Conservation (phyloP, 64 coral and sea anemone species). For the Montipora cactus region DNA sequence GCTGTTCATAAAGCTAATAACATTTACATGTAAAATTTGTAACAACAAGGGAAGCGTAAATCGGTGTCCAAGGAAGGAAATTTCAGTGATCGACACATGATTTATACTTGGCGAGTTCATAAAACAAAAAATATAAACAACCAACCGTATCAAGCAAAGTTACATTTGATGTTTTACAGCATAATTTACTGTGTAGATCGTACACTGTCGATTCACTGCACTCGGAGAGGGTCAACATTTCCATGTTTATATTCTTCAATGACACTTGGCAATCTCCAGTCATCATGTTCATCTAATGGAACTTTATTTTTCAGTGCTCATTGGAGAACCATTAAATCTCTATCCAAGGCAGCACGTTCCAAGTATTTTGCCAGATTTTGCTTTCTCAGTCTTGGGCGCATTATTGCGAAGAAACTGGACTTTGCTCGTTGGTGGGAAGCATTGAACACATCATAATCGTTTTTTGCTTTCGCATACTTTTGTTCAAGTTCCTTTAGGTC, state of each 20-base stretch:
- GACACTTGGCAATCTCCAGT: conserved; percentile 54
- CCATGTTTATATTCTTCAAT: conserved; percentile 59
- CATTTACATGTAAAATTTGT: no score
- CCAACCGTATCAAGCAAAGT: no score
- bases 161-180: no score
- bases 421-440: conserved; percentile 30
- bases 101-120: no score
- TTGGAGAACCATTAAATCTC: conserved; percentile 50
- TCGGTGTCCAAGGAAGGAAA: no score
- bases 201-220: neutral
- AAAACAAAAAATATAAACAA: no score
- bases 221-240: conserved; percentile 41
- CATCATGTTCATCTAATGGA: conserved; percentile 50
- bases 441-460: neutral
- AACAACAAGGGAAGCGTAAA: no score
- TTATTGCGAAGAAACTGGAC: conserved; percentile 25
- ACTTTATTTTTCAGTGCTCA: conserved; percentile 53
- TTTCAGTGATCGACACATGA: no score
- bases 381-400: neutral
- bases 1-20: no score
- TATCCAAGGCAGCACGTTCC: conserved; percentile 10
- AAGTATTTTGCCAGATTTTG: conserved; percentile 21
- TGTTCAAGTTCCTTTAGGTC: conserved; percentile 41
- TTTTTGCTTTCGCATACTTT: conserved; percentile 19
- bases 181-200: no score